Percentiles rank a stretch among this genome's conserved stretches.
Evolutionary conservation across 2,888 invertebrate species (phyloP).

Genomic region (Onchidella celtica): DNA sequence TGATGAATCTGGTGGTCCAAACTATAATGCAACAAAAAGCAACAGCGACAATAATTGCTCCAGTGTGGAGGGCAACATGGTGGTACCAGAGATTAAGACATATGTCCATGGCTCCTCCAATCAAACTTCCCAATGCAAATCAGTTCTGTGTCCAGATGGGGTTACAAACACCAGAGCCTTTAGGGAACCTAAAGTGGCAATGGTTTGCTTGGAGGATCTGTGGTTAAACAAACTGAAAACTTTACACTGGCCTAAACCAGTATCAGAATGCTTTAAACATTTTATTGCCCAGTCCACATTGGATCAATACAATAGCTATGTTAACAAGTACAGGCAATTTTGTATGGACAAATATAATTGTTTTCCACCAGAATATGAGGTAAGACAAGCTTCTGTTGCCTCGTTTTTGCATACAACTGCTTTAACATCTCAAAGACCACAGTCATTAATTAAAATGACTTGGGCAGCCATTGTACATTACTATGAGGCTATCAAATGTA

Average conservation of each 20-base stretch:
- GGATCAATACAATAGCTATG: neutral
- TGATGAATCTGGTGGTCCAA: neutral
- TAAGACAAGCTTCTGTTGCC: neutral
- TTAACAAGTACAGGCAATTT: neutral
- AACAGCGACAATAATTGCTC: constrained; percentile 24
- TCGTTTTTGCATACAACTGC: neutral
- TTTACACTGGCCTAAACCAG: neutral
- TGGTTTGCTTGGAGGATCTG: neutral
- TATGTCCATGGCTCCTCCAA: neutral
- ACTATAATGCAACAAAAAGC: constrained; percentile 9
- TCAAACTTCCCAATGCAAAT: constrained; percentile 13
- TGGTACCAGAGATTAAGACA: constrained; percentile 17
- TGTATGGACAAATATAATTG: neutral
- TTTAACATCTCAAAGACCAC: constrained; percentile 1
- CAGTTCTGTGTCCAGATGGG: neutral
- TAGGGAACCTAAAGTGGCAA: neutral
- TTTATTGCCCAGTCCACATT: neutral
- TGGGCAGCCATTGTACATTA: constrained; percentile 2
- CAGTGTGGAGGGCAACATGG: constrained; percentile 1
- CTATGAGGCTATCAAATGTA: neutral
- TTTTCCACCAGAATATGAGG: neutral
- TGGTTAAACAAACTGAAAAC: neutral
- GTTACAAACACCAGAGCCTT: neutral
- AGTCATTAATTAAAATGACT: neutral
- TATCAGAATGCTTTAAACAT: neutral